Base-by-base conservation (phyloP, 1,140 invertebrate genomes). In the Bursaphelenchus mucronatus region DNA sequence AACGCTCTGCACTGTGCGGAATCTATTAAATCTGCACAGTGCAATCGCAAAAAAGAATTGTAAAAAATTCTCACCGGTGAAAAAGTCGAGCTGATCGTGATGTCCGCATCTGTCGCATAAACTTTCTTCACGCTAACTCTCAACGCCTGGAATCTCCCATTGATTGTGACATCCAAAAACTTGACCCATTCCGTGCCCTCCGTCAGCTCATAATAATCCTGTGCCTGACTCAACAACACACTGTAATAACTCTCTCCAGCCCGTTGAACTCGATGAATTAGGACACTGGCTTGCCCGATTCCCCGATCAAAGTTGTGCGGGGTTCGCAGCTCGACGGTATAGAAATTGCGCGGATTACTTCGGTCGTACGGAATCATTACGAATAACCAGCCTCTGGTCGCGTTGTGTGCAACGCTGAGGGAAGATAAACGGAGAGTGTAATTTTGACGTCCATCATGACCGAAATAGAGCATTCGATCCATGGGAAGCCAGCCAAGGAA, bases 401-500 rank as follows among this genome's bases (percentile, higher is more conserved):
- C 19, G 40, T 71, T 63, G 19, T 81, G 79, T 11, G 76, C 67
- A 17, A 79, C 53, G 21, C 74, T 78, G 9, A 79, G 61, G 9
- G 79, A 81, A 30, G 70, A 75, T 3, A 79, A 17, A 9, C 78
- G 70, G 15, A 78, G 56, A 19, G 76, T 81, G 46, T 79, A 77
- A 57, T 81, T 81, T 40, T 68, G 67, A 11, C 71, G 62, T 8
- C 76, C 73, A 59, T 80, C 76, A 40, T 61, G 52, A 8, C 76
- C 76, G 47, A 78, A 79, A 58, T 81, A 79, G 10, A 78, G 44
- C 50, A 78, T 71, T 57, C 76, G 53, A 56, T 79, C 67, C 74
- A 80, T 78, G 4, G 76, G 76, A 9, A 79, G 68, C 76, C 76
- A 79, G 11, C 76, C 76, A 0, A 79, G 50, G 52, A 81, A 79